phyloP scores from a whole-genome alignment of 1,140 invertebrate species.

The Heliconius congener region DNA sequence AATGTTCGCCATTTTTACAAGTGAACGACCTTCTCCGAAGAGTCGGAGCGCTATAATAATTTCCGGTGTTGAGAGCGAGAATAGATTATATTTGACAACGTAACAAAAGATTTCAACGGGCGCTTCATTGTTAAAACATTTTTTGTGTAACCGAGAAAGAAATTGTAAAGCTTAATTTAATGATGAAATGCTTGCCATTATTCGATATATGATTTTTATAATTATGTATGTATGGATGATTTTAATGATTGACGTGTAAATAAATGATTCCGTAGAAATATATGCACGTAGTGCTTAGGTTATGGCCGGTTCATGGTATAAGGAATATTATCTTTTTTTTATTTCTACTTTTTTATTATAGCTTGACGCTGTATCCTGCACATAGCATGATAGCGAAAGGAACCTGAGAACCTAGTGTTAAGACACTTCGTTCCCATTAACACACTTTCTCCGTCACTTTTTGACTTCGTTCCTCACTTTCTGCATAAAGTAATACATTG shows the following conservation, averaged over 20 bases:
- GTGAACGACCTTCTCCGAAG: constrained; percentile 2
- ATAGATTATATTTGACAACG: constrained; percentile 47
- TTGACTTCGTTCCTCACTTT: no score
- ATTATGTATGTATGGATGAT: not conserved
- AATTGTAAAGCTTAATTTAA: constrained; percentile 12
- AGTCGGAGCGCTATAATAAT: constrained; percentile 16
- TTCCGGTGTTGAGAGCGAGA: not conserved
- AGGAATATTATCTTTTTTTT: no score
- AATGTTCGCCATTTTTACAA: constrained; percentile 8
- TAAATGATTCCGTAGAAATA: not conserved
- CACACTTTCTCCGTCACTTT: no score
- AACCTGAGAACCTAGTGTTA: no score
- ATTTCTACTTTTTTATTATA: no score
- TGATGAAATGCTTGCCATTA: constrained; percentile 10
- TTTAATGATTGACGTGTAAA: not conserved
- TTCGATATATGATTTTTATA: not conserved
- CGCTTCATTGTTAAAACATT: constrained; percentile 14
- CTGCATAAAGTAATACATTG: no score
- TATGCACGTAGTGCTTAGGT: no score
- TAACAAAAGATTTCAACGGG: constrained; percentile 69
- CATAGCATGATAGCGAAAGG: no score
- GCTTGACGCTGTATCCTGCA: no score
- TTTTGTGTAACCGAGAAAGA: constrained; percentile 5
- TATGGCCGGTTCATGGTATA: not conserved
- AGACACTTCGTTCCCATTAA: no score